phyloP scores from a whole-genome alignment of 2,888 invertebrate species.

The Megamerina dolium region DNA sequence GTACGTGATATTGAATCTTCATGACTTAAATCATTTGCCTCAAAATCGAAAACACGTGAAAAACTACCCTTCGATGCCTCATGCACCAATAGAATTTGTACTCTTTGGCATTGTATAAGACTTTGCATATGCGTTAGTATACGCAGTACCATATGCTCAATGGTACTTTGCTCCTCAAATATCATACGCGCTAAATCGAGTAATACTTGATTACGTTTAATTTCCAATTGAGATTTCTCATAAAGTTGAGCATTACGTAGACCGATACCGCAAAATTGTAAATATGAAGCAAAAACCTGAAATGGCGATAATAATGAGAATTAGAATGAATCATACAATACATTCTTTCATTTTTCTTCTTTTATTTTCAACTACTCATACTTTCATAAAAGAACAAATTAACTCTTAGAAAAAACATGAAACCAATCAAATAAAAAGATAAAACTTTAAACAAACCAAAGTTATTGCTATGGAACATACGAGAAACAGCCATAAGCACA shows the following conservation, averaged over 20 bases:
- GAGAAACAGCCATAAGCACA: too few relatives aligned
- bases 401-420: too few relatives aligned
- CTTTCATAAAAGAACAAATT: too few relatives aligned
- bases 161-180: conserved; percentile 93
- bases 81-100: conserved; percentile 88
- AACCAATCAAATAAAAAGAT: too few relatives aligned
- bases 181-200: conserved; percentile 93
- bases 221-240: conserved; percentile 90
- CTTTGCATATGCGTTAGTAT: conserved; percentile 92
- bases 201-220: conserved; percentile 90
- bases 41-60: conserved; percentile 89
- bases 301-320: too few relatives aligned
- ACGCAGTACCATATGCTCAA: conserved; percentile 89
- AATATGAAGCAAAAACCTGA: conserved; percentile 77
- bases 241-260: conserved; percentile 93
- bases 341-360: too few relatives aligned
- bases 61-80: conserved; percentile 88
- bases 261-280: conserved; percentile 95
- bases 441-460: too few relatives aligned
- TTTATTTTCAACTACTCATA: too few relatives aligned
- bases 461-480: too few relatives aligned
- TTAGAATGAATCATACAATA: too few relatives aligned
- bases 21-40: conserved; percentile 79
- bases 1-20: conserved; percentile 76
- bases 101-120: conserved; percentile 88